Percentiles rank a stretch among this genome's conserved stretches.
Conservation (phyloP, 2,888 invertebrate genomes). For the Caenorhabditis zanzibari region DNA sequence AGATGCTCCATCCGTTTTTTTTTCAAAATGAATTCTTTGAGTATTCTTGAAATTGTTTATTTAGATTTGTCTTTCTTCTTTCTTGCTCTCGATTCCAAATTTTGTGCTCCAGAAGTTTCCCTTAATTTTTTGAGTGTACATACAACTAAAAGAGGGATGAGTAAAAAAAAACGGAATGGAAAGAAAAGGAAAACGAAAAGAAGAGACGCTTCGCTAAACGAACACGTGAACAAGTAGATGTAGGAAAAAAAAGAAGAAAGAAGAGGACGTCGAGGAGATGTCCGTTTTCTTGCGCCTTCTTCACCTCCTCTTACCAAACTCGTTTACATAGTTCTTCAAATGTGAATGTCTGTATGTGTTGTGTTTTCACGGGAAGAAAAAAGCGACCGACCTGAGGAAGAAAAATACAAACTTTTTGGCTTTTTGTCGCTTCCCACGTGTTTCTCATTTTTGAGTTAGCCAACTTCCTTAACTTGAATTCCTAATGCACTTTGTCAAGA, state of each 20-base stretch:
- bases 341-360: conserved; percentile 37
- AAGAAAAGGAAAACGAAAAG: conserved; percentile 34
- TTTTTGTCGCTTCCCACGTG: conserved; percentile 32
- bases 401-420: conserved; percentile 27
- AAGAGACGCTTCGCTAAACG: conserved; percentile 58
- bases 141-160: conserved; percentile 16
- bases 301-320: conserved; percentile 60
- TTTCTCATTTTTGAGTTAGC: conserved; percentile 12
- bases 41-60: conserved; percentile 61
- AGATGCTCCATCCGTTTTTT: conserved; percentile 16
- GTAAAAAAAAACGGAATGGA: not conserved
- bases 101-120: conserved; percentile 37
- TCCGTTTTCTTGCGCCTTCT: conserved; percentile 64
- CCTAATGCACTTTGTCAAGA: not conserved
- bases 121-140: conserved; percentile 33
- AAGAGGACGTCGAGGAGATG: conserved; percentile 38
- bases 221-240: conserved; percentile 54
- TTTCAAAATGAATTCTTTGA: conserved; percentile 39
- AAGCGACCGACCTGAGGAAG: conserved; percentile 44
- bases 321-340: conserved; percentile 53
- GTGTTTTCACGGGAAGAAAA: conserved; percentile 34
- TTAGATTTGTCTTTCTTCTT: conserved; percentile 23
- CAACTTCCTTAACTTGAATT: conserved; percentile 36
- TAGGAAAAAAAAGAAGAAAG: not conserved
- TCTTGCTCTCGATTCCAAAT: conserved; percentile 38